Evolutionary conservation across 30 jellyfish, hydroid and myxozoan genomes (phyloP).

Genomic region (Phacellophora camtschatica): DNA sequence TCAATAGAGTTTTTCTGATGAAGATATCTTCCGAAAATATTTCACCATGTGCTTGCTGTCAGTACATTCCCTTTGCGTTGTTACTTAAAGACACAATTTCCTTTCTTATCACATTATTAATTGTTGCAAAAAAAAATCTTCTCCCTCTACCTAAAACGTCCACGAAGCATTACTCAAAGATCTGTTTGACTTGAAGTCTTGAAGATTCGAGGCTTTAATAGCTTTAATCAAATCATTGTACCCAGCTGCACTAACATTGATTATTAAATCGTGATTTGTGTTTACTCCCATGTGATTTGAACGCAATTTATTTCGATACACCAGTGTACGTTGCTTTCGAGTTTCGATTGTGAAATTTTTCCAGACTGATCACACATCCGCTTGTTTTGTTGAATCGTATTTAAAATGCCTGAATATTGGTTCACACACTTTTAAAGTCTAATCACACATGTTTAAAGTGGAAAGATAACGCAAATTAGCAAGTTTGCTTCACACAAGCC

Average conservation of each 20-base stretch:
- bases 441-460: background rate
- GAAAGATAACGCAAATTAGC: background rate
- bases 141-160: too few species aligned
- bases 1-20: too few species aligned
- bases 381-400: background rate
- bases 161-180: too few species aligned
- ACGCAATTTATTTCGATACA: constrained; percentile 17
- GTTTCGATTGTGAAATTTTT: constrained; percentile 38
- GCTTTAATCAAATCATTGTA: constrained; percentile 35
- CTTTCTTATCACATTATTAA: background rate
- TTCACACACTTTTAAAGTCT: background rate
- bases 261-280: background rate
- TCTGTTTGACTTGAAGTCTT: background rate
- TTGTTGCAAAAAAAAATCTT: background rate
- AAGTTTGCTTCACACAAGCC: background rate
- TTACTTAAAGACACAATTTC: background rate
- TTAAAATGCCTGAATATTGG: constrained; percentile 14
- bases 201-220: constrained; percentile 21
- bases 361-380: constrained; percentile 36
- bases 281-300: constrained; percentile 29
- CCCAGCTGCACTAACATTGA: constrained; percentile 59
- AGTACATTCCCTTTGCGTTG: background rate
- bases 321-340: constrained; percentile 2
- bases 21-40: too few species aligned
- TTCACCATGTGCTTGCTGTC: too few species aligned